These are phyloP conservation scores for Graphium colonna DNA, from an alignment of 2,888 invertebrate species.

Conservation along the genomic window DNA sequence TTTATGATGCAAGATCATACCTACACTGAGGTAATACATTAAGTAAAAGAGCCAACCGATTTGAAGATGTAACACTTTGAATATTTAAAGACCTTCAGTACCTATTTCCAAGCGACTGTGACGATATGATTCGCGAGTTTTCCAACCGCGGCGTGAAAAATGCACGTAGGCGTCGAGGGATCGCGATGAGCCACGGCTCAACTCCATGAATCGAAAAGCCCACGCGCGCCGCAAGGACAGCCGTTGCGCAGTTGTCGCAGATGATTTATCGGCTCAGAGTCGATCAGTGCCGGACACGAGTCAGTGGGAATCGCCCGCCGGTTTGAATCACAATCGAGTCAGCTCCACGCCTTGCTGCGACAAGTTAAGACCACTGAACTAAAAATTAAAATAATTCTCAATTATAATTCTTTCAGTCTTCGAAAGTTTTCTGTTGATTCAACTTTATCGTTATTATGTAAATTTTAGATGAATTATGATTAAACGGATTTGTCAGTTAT, in stretches of 20 bases:
- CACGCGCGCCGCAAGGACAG: slow-evolving; percentile 69
- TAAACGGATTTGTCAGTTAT: neutral
- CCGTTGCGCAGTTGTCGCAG: slow-evolving; percentile 70
- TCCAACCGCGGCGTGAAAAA: slow-evolving; percentile 29
- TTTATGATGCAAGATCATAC: no score
- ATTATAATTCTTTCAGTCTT: neutral
- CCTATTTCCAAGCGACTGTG: no score
- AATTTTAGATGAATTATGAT: neutral
- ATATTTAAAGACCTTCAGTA: no score
- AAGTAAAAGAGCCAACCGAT: no score
- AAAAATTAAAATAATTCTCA: no score
- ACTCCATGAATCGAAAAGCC: slow-evolving; percentile 58
- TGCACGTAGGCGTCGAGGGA: slow-evolving; percentile 38
- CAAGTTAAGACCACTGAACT: no score
- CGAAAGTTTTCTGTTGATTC: no score
- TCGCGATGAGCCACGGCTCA: slow-evolving; percentile 50
- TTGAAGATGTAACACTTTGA: no score
- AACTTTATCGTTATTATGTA: no score
- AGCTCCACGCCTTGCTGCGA: neutral
- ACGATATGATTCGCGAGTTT: slow-evolving; percentile 28
- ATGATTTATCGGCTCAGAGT: slow-evolving; percentile 73
- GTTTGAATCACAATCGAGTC: neutral
- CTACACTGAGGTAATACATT: no score
- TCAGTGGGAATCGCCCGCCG: slow-evolving; percentile 39
- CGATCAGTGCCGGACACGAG: slow-evolving; percentile 60